phyloP scores from a whole-genome alignment of 2,113 vertebrate genomes.

The Rissa tridactyla region DNA sequence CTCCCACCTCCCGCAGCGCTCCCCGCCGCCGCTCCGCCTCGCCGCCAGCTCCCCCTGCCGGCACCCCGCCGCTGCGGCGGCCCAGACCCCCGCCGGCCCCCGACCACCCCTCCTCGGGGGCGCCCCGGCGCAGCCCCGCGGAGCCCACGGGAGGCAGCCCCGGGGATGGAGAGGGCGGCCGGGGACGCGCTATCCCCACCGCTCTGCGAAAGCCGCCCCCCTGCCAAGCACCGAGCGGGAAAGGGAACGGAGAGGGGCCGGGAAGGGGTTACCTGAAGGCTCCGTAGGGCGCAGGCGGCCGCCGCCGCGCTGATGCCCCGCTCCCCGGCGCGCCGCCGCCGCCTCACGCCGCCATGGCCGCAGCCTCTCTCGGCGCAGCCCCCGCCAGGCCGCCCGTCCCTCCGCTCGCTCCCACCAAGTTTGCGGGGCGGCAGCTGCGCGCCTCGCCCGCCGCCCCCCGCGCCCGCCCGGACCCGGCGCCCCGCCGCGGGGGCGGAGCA shows the following conservation, averaged over 20 bases:
- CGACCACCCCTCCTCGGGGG: background rate
- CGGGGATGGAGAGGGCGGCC: background rate
- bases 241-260: background rate
- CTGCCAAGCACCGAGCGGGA: background rate
- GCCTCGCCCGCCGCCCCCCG: background rate
- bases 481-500: background rate
- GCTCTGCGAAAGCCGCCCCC: background rate
- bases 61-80: background rate
- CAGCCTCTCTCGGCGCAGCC: background rate
- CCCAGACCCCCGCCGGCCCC: background rate
- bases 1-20: background rate
- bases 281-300: background rate
- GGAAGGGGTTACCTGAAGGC: background rate
- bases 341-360: background rate
- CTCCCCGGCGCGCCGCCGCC: background rate
- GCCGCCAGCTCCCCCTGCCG: slow-evolving; percentile 69
- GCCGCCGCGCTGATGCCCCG: background rate
- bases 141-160: background rate
- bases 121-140: background rate
- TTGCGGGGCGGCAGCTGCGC: background rate
- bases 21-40: background rate
- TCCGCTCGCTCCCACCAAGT: background rate
- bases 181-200: no score
- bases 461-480: background rate
- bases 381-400: background rate